Percentiles rank a stretch among this genome's conserved stretches.
These are phyloP conservation scores for Palythoa caribaeorum DNA, from an alignment of 92 coral and sea anemone genomes.

Conservation along the genomic window DNA sequence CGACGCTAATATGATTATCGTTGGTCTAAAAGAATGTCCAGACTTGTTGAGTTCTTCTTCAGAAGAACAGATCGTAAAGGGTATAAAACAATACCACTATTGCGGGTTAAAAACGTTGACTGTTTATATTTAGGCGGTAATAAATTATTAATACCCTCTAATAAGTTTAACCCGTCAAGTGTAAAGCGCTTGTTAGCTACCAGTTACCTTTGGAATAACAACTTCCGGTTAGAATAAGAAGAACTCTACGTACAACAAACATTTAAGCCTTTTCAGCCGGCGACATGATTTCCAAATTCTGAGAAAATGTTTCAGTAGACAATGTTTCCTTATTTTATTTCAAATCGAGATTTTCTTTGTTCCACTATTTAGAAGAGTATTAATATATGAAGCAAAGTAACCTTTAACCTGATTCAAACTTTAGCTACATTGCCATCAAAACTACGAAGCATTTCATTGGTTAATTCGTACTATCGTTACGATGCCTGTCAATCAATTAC, in stretches of 20 bases:
- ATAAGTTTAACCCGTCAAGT: slow-evolving; percentile 66
- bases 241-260: not conserved
- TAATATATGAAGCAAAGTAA: not conserved
- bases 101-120: slow-evolving; percentile 33
- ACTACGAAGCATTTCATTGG: not conserved
- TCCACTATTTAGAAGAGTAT: not conserved
- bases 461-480: not conserved
- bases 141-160: slow-evolving; percentile 52
- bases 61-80: not conserved
- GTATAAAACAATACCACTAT: slow-evolving; percentile 12
- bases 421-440: not conserved
- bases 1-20: not conserved
- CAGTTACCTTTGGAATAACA: slow-evolving; percentile 21
- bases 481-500: slow-evolving; percentile 4
- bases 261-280: not conserved
- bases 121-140: slow-evolving; percentile 32
- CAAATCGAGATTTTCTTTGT: not conserved
- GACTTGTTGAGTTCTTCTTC: not conserved
- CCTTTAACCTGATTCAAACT: not conserved
- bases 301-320: not conserved
- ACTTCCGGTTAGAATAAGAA: slow-evolving; percentile 1
- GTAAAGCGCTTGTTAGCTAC: slow-evolving; percentile 20
- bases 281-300: not conserved
- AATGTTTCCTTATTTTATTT: not conserved
- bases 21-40: not conserved